phyloP scores from a whole-genome alignment of 2,888 invertebrate species.

The Pyrrhia umbra region DNA sequence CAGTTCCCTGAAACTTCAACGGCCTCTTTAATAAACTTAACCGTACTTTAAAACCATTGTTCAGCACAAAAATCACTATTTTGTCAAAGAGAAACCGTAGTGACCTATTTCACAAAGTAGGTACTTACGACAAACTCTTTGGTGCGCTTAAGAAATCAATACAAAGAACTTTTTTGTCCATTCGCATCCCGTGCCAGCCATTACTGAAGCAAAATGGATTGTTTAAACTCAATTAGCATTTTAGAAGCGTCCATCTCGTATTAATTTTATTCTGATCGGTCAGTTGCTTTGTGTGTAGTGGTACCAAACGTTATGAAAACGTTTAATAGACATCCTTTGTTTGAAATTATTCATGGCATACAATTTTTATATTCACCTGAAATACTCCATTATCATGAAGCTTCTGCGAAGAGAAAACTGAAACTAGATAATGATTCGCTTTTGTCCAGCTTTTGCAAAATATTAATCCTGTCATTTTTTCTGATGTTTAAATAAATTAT shows the following conservation, averaged over 20 bases:
- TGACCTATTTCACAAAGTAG: conserved; percentile 57
- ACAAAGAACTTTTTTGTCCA: conserved; percentile 60
- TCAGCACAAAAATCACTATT: conserved; percentile 53
- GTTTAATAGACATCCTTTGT: conserved; percentile 23
- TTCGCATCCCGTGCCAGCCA: conserved; percentile 60
- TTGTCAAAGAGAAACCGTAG: conserved; percentile 46
- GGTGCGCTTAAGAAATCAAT: conserved; percentile 59
- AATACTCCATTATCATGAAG: no score
- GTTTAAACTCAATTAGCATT: conserved; percentile 61
- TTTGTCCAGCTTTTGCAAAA: no score
- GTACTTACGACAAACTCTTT: conserved; percentile 46
- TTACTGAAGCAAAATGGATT: conserved; percentile 61
- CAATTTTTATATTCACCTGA: neutral
- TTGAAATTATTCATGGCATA: neutral
- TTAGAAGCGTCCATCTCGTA: conserved; percentile 51
- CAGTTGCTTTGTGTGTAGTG: conserved; percentile 36
- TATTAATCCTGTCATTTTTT: no score
- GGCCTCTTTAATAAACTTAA: conserved; percentile 40
- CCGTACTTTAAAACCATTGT: conserved; percentile 41
- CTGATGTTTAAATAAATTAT: no score
- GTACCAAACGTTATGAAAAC: conserved; percentile 28
- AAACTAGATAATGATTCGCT: no score
- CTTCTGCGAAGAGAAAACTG: no score
- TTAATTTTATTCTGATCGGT: conserved; percentile 49
- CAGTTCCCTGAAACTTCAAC: conserved; percentile 9